Evolutionary conservation across 2,113 vertebrate genomes (phyloP).

Genomic region (Dromiciops gliroides): DNA sequence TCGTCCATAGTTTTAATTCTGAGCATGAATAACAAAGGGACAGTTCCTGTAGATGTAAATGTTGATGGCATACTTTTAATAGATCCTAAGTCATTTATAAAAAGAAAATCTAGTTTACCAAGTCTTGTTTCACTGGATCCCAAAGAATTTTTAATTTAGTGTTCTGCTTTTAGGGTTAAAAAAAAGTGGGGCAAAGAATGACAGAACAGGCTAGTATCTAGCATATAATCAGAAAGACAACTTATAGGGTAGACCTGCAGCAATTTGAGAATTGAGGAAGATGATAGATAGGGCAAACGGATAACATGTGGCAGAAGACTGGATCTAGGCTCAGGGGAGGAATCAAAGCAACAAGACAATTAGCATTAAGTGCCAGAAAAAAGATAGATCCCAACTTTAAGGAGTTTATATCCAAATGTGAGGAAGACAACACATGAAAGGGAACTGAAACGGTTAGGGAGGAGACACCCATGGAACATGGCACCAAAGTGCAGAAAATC

Average conservation of each 20-base stretch:
- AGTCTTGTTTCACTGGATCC: not conserved
- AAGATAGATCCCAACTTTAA: not conserved
- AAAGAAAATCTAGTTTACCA: not conserved
- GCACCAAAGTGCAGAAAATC: not conserved
- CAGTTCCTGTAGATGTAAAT: not conserved
- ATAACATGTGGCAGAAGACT: not conserved
- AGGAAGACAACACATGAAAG: not conserved
- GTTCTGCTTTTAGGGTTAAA: not conserved
- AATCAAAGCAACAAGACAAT: not conserved
- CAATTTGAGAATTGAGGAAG: not conserved
- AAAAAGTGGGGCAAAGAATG: not conserved
- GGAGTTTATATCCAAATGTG: not conserved
- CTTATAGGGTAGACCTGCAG: not conserved
- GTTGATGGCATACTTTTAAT: not conserved
- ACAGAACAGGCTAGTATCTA: not conserved
- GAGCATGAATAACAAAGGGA: not conserved
- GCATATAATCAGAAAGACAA: not conserved
- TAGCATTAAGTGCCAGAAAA: not conserved
- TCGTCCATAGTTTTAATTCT: not conserved
- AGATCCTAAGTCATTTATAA: not conserved
- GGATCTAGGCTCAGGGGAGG: too few species aligned
- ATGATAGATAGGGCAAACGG: not conserved
- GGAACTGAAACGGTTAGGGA: not conserved
- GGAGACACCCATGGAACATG: not conserved
- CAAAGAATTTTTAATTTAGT: not conserved